Conservation (phyloP, 2,113 vertebrate species). For the Erinaceus europaeus region DNA sequence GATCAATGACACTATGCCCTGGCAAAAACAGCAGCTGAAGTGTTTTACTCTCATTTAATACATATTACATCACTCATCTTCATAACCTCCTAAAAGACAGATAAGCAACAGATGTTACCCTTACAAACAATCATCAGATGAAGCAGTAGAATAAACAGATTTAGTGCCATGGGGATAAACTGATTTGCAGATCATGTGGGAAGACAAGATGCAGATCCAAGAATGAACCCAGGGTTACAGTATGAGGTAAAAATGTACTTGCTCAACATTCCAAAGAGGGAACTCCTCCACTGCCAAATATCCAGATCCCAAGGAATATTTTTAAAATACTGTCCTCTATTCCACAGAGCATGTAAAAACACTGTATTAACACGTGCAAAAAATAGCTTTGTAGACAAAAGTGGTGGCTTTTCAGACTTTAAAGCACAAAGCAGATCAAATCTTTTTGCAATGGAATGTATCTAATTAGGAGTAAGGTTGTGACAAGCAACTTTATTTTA, state of each 20-base stretch:
- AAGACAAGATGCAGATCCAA: slow-evolving; percentile 1
- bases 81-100: background rate
- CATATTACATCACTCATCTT: background rate
- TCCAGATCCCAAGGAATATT: background rate
- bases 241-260: slow-evolving; percentile 29
- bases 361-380: background rate
- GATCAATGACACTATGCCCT: background rate
- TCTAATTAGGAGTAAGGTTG: background rate
- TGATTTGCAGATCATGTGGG: background rate
- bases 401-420: background rate
- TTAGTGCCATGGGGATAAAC: background rate
- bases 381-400: background rate
- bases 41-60: background rate
- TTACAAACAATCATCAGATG: background rate
- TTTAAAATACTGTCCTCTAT: background rate
- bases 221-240: background rate
- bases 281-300: background rate
- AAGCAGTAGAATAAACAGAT: background rate
- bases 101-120: background rate
- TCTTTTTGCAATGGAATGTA: background rate
- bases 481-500: no score
- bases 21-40: background rate
- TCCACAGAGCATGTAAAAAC: background rate
- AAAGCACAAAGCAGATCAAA: background rate
- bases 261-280: background rate